Evolutionary conservation across 2,113 vertebrate species (phyloP).

Genomic region (Lepisosteus oculatus): DNA sequence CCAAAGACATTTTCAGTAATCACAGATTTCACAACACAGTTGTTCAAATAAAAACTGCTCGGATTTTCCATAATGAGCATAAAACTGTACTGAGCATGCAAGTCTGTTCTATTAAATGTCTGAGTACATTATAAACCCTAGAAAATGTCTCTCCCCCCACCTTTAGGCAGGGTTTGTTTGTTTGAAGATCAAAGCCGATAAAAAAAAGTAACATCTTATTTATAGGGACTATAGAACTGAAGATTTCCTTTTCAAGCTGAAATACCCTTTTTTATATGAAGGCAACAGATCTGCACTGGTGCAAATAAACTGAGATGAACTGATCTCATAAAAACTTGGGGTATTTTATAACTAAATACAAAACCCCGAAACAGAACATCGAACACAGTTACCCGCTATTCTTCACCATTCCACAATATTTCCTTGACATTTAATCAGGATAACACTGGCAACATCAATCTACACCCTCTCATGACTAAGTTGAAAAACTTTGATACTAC

Average conservation of each 20-base stretch:
- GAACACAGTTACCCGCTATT: no score
- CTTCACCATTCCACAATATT: no score
- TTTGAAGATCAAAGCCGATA: conserved; percentile 37
- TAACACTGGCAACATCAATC: no score
- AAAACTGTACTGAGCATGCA: neutral
- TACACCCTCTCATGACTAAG: no score
- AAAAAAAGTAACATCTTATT: conserved; percentile 33
- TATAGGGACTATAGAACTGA: conserved; percentile 29
- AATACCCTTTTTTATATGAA: neutral
- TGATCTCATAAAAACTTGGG: neutral
- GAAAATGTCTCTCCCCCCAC: conserved; percentile 26
- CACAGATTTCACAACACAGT: neutral
- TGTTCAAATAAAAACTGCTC: conserved; percentile 3
- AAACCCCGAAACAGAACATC: no score
- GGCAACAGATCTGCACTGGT: neutral
- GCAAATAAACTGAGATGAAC: neutral
- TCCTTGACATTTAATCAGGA: no score
- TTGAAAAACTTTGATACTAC: no score
- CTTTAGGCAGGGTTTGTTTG: conserved; percentile 27
- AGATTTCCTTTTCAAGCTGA: conserved; percentile 23
- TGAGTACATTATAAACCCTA: conserved; percentile 26
- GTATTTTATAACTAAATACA: neutral
- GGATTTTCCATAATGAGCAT: conserved; percentile 21
- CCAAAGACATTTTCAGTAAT: neutral
- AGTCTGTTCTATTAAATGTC: conserved; percentile 30